Evolutionary conservation across 2,797 vertebrate genomes (phyloP).

Genomic region (Coreius guichenoti): DNA sequence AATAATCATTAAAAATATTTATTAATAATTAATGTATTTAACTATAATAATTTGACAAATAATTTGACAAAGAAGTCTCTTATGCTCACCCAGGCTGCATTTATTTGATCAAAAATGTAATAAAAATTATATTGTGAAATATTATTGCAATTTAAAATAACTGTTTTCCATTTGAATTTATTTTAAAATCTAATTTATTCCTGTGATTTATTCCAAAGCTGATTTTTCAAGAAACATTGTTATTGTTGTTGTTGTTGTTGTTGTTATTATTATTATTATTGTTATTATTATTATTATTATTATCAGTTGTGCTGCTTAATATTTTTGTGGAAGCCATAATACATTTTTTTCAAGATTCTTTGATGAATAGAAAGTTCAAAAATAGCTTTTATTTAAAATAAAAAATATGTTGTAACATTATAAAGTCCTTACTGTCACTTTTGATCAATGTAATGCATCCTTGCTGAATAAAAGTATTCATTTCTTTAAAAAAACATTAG

Average conservation of each 20-base stretch:
- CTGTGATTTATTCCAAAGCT: background rate
- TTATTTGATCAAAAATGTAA: background rate
- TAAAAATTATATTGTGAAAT: background rate
- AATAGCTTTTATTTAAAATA: background rate
- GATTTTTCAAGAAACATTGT: background rate
- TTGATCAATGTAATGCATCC: background rate
- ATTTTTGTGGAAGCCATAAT: background rate
- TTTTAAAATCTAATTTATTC: background rate
- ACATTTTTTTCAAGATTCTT: too few species aligned
- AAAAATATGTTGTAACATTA: background rate
- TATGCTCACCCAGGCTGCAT: background rate
- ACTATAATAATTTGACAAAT: background rate
- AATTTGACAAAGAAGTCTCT: background rate
- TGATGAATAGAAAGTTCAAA: too few species aligned
- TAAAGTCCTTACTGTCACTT: background rate
- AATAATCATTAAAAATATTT: background rate
- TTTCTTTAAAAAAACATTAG: background rate
- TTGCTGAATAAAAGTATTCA: background rate
- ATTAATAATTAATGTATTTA: too few species aligned
- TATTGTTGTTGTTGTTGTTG: too few species aligned
- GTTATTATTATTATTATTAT: too few species aligned
- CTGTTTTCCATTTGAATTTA: background rate
- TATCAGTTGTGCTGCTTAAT: background rate
- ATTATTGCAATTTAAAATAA: background rate
- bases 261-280: too few species aligned